Evolutionary conservation across 2,113 vertebrate species (phyloP), one percentile per base, ranked within the genome.

Genomic region (Vulpes ferrilata): DNA sequence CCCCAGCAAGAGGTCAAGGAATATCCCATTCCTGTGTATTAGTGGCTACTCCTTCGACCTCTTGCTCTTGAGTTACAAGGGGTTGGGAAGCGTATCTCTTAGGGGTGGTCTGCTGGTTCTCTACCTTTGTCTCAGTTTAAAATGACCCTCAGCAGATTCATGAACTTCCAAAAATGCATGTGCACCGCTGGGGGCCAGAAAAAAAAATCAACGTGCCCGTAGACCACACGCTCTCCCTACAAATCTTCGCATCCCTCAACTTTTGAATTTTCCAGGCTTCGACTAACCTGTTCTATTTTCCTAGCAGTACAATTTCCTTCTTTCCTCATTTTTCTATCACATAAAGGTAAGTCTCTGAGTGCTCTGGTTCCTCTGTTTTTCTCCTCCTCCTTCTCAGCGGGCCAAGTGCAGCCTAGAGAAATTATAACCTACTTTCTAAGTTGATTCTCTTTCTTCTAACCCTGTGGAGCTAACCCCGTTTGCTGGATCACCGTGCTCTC

Each of bases 391-490:
- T 90, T 71, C 90, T 85, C 12, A 64, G 35, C 30, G 11, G 59
- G 69, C 30, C 51, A 10, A 53, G 27, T 20, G 20, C 62, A 69
- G 35, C 67, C 89, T 30, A 64, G 84, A 74, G 67, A 73, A 4
- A 9, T 67, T 22, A 27, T 67, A 93, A 65, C 64, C 71, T 88
- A 76, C 94, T 93, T 94, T 93, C n/a, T 17, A 80, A 59, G 38
- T 59, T 25, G 19, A 17, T 43, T 90, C 62, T 65, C 30, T 79
- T 48, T 80, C 73, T 89, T 81, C 81, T 87, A 9, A 9, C 20
- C 11, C 32, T 2, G 8, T 1, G 1, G 80, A 38, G 53, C 53
- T 55, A 20, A 12, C 12, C 16, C 11, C 23, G 20, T 60, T 17
- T 16, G 7, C 3, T 35, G 48, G 35, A 15, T 88, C 19, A 1